phyloP scores from a whole-genome alignment of 2,113 vertebrate species.

The Neoarius graeffei region DNA sequence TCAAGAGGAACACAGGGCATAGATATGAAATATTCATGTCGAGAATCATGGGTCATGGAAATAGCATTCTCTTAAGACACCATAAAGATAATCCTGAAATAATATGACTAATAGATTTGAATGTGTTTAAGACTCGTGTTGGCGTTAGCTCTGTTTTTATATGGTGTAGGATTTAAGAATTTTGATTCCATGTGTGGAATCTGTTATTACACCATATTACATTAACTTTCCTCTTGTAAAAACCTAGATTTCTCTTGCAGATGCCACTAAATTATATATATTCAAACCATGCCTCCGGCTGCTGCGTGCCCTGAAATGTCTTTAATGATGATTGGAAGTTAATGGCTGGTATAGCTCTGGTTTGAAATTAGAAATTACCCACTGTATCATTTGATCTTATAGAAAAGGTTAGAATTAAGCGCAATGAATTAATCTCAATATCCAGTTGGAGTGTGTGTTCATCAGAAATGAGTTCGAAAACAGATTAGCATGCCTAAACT shows the following conservation, averaged over 20 bases:
- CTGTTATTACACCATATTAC: constrained; percentile 42
- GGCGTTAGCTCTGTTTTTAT: background rate
- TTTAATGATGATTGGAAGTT: constrained; percentile 72
- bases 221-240: constrained; percentile 60
- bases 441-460: constrained; percentile 49
- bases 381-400: constrained; percentile 65
- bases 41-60: background rate
- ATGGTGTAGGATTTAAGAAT: constrained; percentile 2
- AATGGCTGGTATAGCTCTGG: constrained; percentile 64
- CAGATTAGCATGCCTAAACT: constrained; percentile 24
- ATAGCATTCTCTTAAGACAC: background rate
- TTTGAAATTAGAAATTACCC: constrained; percentile 74
- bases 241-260: constrained; percentile 70
- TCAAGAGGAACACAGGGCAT: background rate
- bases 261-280: constrained; percentile 72
- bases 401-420: constrained; percentile 72
- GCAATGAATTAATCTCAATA: constrained; percentile 70
- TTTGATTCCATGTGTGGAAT: constrained; percentile 9
- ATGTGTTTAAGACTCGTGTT: background rate
- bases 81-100: background rate
- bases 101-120: background rate
- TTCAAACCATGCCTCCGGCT: constrained; percentile 71
- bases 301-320: constrained; percentile 69
- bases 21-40: background rate
- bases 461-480: constrained; percentile 36